Base-by-base conservation (phyloP, 2,113 vertebrate species). In the Anarrhichthys ocellatus region DNA sequence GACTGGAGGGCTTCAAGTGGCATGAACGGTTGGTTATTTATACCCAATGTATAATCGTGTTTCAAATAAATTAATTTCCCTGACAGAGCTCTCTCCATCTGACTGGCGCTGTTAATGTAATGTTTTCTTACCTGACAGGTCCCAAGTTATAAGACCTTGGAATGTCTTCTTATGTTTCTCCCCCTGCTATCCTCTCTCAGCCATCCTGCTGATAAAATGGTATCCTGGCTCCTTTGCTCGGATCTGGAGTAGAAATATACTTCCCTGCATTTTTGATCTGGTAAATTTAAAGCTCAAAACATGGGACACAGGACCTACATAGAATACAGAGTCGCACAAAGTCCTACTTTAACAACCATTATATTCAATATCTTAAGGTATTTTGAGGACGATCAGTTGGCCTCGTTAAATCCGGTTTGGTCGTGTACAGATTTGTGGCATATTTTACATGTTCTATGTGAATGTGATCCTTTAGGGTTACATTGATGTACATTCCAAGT, bases 21-120 rank as follows among this genome's bases (percentile, higher is more conserved):
- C 81, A 83, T 2, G 0, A 82, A 76, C 13, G 48, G 24, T 62
- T 46, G 73, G 86, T 24, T 10, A 83, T 92, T 94, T 91, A 88
- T 89, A 27, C 76, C 15, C 84, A 78, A 84, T 50, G 87, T 90
- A 82, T 92, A 87, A 68, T 83, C 69, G 46, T 86, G 78, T 63
- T 87, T 94, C 90, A 81, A 81, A 91, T 91, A 88, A 91, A 90
- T 63, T 84, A 90, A 74, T 90, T 81, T 90, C 73, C 78, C 62
- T 54, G 78, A 87, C 68, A 48, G 42, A 77, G 81, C 17, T 54
- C 50, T 82, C 50, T 59, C 81, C 2, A 0, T 58, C 56, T 69
- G 73, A 83, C 88, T 73, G 80, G 59, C 75, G 50, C 71, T 54
- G 62, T 80, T 88, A 73, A 86, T 89, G 76, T 75, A 73, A 48